These are phyloP conservation scores for Rhinolophus sinicus DNA, from an alignment of 2,113 vertebrate species.

Conservation along the genomic window DNA sequence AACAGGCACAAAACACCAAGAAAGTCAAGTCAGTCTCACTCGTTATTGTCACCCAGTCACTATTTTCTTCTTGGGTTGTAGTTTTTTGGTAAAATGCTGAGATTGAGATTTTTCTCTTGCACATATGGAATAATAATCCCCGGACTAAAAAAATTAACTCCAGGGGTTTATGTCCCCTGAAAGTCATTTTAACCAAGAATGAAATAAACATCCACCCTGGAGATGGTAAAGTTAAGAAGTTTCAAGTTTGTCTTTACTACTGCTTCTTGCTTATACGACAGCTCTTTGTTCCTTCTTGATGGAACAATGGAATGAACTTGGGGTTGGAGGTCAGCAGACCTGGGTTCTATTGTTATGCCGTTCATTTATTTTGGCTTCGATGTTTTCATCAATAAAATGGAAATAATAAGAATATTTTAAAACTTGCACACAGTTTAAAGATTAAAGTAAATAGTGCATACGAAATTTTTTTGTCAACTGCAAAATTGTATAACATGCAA, in stretches of 20 bases:
- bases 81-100: constrained; percentile 43
- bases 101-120: constrained; percentile 27
- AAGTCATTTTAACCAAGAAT: constrained; percentile 9
- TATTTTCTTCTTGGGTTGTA: neutral
- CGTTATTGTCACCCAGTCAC: neutral
- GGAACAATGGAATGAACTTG: neutral
- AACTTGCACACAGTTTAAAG: neutral
- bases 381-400: neutral
- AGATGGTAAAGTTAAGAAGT: neutral
- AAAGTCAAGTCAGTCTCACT: neutral
- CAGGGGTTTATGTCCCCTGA: neutral
- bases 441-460: neutral
- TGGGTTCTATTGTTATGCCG: neutral
- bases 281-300: neutral
- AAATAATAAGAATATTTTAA: neutral
- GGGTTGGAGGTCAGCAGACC: neutral
- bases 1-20: neutral
- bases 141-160: constrained; percentile 5
- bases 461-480: neutral
- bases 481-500: neutral
- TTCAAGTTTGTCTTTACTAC: neutral
- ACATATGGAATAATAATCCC: constrained; percentile 37
- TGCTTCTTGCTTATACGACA: neutral
- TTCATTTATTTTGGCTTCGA: constrained; percentile 14
- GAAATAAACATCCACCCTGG: neutral